A percentile compares a stretch with the other conserved stretches of the same genome.
Conservation (phyloP, 2,888 invertebrate species). For the Vanessa cardui region DNA sequence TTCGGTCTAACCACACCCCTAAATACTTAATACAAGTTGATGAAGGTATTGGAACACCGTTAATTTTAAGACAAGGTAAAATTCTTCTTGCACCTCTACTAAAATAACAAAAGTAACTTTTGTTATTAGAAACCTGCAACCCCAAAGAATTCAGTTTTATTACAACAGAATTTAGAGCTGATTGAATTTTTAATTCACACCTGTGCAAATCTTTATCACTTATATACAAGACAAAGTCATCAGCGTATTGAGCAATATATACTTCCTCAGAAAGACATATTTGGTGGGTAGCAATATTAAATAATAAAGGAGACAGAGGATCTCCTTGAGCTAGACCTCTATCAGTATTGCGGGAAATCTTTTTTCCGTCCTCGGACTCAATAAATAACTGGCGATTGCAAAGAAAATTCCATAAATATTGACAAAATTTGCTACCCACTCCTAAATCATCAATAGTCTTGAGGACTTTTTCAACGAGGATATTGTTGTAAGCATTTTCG, state of each 20-base stretch:
- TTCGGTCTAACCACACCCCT: conserved; percentile 6
- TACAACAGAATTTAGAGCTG: background rate
- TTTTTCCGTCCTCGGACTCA: too few species aligned
- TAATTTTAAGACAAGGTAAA: conserved; percentile 4
- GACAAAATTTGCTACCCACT: too few species aligned
- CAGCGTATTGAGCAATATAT: background rate
- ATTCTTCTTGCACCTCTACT: conserved; percentile 1
- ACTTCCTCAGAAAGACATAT: background rate
- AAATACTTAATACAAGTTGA: background rate
- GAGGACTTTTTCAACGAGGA: too few species aligned
- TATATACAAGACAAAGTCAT: background rate
- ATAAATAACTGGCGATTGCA: too few species aligned
- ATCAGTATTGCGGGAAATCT: background rate
- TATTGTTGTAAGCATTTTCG: too few species aligned
- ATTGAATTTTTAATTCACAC: background rate
- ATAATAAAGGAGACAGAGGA: background rate
- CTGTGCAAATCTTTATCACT: background rate
- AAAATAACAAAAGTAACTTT: background rate
- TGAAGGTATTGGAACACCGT: background rate
- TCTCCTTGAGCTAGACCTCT: background rate
- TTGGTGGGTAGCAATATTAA: background rate
- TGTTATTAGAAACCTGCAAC: background rate
- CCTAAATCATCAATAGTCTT: too few species aligned
- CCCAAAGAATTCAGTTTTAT: background rate
- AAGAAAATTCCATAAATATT: too few species aligned